Percentiles rank a stretch among this genome's conserved stretches.
These are phyloP conservation scores for Agrotis clavis DNA, from an alignment of 2,888 invertebrate species.

Conservation along the genomic window DNA sequence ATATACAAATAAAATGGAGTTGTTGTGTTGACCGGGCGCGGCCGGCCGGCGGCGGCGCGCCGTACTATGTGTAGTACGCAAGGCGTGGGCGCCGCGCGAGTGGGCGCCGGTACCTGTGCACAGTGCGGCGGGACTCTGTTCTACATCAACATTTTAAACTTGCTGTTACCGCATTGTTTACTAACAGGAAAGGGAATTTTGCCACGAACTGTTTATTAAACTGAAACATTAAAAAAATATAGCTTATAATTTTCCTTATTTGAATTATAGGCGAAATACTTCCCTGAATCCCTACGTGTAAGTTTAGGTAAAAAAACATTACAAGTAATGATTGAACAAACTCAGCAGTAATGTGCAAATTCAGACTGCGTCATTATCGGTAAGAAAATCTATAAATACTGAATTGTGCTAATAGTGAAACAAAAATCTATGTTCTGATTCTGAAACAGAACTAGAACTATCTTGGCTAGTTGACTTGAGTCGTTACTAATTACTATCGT, in stretches of 20 bases:
- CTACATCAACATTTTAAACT: conserved; percentile 31
- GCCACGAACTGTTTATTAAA: conserved; percentile 21
- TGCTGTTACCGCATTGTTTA: conserved; percentile 41
- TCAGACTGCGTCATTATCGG: conserved; percentile 12
- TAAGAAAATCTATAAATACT: conserved; percentile 18
- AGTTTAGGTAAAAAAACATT: conserved; percentile 26
- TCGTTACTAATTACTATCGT: too few species aligned
- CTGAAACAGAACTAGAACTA: neutral
- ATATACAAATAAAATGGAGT: conserved; percentile 48
- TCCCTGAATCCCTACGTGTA: neutral
- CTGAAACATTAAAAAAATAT: conserved; percentile 1
- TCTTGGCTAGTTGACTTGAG: neutral
- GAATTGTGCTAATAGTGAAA: conserved; percentile 1
- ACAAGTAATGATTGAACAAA: conserved; percentile 17
- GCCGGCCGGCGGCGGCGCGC: conserved; percentile 24
- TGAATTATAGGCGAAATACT: conserved; percentile 2
- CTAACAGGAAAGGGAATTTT: conserved; percentile 48
- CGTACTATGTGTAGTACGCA: conserved; percentile 53
- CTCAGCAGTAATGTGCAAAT: neutral
- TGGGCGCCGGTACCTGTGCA: conserved; percentile 22
- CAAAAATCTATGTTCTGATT: neutral
- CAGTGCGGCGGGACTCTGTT: neutral
- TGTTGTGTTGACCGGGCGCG: conserved; percentile 44
- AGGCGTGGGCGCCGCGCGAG: conserved; percentile 31
- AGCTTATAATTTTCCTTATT: conserved; percentile 25